phyloP scores from a whole-genome alignment of 2,113 vertebrate species.

The Vulpes lagopus region DNA sequence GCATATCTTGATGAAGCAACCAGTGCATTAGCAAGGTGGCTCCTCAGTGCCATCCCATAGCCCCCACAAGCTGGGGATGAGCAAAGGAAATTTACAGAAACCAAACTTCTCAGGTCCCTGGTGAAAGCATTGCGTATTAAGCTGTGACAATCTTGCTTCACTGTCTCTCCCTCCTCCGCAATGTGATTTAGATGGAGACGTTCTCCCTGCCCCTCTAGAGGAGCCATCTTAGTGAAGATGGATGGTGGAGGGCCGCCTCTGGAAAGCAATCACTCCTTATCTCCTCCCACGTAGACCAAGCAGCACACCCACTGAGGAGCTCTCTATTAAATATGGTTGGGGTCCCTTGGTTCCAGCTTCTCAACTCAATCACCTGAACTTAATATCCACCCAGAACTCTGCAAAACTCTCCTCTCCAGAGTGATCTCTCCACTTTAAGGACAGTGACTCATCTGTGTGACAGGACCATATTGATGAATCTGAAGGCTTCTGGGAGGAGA shows the following conservation, averaged over 20 bases:
- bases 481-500: neutral
- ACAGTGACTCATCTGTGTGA: neutral
- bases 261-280: neutral
- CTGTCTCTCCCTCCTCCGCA: neutral
- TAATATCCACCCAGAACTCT: neutral
- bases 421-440: neutral
- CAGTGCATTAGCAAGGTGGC: neutral
- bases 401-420: neutral
- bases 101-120: neutral
- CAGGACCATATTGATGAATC: neutral
- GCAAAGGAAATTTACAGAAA: neutral
- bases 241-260: neutral
- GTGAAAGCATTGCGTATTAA: neutral
- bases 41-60: neutral
- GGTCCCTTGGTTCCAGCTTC: neutral
- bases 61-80: neutral
- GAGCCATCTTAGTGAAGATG: neutral
- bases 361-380: neutral
- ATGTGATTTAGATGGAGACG: fast-evolving
- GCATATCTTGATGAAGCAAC: neutral
- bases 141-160: neutral
- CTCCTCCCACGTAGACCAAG: neutral
- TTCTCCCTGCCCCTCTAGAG: neutral
- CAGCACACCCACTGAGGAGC: neutral
- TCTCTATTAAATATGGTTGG: neutral